Conservation (phyloP, 2,113 vertebrate species). For the Platanista minor region DNA sequence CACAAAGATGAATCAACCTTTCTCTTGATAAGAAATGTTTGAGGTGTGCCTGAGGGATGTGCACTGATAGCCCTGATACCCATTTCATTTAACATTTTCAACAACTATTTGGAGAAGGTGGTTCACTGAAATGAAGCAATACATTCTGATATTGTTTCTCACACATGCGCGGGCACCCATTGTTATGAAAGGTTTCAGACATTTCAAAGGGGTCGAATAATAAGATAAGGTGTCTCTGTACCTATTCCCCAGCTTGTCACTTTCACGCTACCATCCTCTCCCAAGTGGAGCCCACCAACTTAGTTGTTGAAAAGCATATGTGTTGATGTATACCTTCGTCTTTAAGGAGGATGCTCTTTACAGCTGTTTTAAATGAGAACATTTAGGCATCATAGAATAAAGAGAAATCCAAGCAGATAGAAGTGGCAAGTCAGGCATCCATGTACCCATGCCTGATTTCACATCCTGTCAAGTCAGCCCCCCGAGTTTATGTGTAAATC, state of each 20-base stretch:
- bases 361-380: neutral
- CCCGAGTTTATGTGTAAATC: neutral
- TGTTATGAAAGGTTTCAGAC: neutral
- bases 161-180: accelerated
- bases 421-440: neutral
- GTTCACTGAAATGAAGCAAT: neutral
- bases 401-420: neutral
- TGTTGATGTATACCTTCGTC: neutral
- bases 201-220: neutral
- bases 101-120: neutral
- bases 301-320: neutral
- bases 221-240: neutral
- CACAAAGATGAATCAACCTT: neutral
- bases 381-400: neutral
- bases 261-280: neutral
- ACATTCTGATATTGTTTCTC: neutral
- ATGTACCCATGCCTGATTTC: neutral
- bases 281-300: neutral
- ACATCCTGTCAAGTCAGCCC: neutral
- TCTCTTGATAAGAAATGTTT: neutral
- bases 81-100: neutral
- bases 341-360: neutral
- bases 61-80: neutral
- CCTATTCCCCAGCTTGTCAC: neutral
- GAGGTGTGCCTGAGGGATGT: neutral